A percentile compares a stretch with the other conserved stretches of the same genome.
Conservation (phyloP, 2,113 vertebrate genomes). For the Semnornis frantzii region DNA sequence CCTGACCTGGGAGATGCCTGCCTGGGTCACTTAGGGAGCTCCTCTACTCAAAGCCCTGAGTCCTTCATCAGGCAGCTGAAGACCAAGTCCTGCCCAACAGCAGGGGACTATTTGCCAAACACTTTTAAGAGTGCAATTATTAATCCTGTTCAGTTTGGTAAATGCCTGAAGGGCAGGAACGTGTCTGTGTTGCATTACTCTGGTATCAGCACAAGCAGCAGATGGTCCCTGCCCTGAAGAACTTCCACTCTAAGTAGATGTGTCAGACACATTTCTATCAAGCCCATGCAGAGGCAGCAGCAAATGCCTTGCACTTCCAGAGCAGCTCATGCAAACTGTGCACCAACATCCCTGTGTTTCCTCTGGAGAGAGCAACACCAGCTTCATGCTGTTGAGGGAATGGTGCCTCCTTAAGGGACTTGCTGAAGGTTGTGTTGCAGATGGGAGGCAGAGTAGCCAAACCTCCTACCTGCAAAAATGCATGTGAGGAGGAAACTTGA, state of each 20-base stretch:
- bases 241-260: neutral
- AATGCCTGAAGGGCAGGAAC: neutral
- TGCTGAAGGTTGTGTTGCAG: neutral
- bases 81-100: accelerated
- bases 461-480: neutral
- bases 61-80: neutral
- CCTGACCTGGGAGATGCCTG: neutral
- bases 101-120: neutral
- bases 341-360: neutral
- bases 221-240: slow-evolving; percentile 17
- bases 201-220: neutral
- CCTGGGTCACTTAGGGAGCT: neutral
- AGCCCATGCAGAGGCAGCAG: neutral
- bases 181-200: neutral
- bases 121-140: neutral
- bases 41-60: accelerated
- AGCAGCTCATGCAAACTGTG: neutral
- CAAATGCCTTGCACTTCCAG: neutral
- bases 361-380: neutral
- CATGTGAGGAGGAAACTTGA: accelerated
- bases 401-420: neutral
- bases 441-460: neutral
- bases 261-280: neutral
- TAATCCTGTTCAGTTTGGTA: neutral
- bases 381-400: neutral